These are phyloP conservation scores for Protobothrops flavoviridis DNA, from an alignment of 2,113 vertebrate species.

Conservation along the genomic window DNA sequence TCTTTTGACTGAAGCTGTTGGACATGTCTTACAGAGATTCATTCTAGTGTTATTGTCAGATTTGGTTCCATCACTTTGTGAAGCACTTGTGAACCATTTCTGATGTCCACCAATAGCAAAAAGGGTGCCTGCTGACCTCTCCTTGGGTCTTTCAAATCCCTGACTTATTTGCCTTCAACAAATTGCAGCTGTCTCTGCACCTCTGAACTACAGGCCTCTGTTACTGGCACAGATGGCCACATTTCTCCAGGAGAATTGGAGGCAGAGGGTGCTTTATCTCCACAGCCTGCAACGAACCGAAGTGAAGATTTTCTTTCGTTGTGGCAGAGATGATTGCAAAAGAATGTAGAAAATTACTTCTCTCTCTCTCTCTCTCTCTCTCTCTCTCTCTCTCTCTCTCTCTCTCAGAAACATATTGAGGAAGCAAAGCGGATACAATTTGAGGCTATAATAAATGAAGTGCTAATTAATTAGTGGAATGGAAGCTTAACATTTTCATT, in stretches of 20 bases:
- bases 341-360: conserved; percentile 15
- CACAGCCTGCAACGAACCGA: background rate
- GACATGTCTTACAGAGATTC: background rate
- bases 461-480: conserved; percentile 54
- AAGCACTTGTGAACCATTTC: background rate
- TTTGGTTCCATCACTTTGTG: background rate
- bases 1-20: background rate
- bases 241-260: background rate
- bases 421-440: conserved; percentile 39
- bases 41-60: background rate
- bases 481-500: conserved; percentile 36
- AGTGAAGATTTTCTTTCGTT: conserved; percentile 25
- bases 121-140: background rate
- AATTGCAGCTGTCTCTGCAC: background rate
- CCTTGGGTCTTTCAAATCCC: background rate
- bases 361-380: background rate
- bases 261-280: background rate
- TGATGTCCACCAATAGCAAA: background rate
- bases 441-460: conserved; percentile 52
- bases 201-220: background rate
- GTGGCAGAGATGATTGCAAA: background rate
- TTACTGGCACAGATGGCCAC: background rate
- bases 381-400: no score
- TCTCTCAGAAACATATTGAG: background rate
- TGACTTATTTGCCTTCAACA: background rate